Evolutionary conservation across 1,140 invertebrate species (phyloP).

Genomic region (Eurosta solidaginis): DNA sequence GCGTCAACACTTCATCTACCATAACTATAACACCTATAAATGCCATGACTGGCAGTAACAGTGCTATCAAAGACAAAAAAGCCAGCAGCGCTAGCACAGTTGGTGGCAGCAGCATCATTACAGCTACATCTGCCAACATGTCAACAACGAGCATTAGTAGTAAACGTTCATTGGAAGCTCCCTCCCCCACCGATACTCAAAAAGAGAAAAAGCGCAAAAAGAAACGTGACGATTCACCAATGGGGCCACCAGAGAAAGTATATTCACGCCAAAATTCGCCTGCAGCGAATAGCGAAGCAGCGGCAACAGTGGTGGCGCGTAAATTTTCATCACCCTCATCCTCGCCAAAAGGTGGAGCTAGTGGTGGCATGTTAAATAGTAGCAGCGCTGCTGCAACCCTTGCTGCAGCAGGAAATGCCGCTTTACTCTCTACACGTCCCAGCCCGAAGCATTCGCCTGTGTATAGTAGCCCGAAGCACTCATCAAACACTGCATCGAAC

Average conservation of each 20-base stretch:
- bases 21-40: constrained; percentile 84
- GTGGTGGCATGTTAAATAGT: constrained; percentile 65
- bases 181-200: constrained; percentile 68
- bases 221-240: constrained; percentile 75
- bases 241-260: constrained; percentile 83
- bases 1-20: constrained; percentile 44
- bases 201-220: constrained; percentile 79
- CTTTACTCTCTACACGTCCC: constrained; percentile 64
- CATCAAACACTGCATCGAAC: constrained; percentile 62
- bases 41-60: constrained; percentile 46
- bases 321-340: constrained; percentile 62
- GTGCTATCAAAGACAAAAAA: constrained; percentile 40
- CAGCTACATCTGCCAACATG: background rate
- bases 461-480: constrained; percentile 76
- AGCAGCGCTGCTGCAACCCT: constrained; percentile 60
- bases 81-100: background rate
- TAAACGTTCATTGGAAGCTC: constrained; percentile 59
- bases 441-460: constrained; percentile 77
- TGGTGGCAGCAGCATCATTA: background rate
- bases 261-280: constrained; percentile 56
- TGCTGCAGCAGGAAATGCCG: background rate
- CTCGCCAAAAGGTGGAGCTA: constrained; percentile 64
- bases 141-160: constrained; percentile 58
- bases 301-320: constrained; percentile 41
- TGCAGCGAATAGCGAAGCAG: constrained; percentile 42